A percentile compares a stretch with the other conserved stretches of the same genome.
These are phyloP conservation scores for Scolanthus callimorphus DNA, from an alignment of 92 coral and sea anemone species.

Conservation along the genomic window DNA sequence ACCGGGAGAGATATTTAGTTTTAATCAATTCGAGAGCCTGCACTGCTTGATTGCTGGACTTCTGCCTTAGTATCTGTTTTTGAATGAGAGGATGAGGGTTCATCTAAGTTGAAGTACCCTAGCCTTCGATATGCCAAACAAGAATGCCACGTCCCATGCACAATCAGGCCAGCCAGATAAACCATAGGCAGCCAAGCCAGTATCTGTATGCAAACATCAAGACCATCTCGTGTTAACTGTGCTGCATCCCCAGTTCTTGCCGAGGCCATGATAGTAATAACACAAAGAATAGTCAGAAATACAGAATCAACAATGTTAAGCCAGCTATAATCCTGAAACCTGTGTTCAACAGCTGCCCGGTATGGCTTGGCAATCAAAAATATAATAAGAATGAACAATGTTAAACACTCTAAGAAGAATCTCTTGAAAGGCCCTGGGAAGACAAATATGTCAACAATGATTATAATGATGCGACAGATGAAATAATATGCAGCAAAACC, in stretches of 20 bases:
- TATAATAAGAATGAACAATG: conserved; percentile 45
- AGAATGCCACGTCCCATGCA: too few relatives aligned
- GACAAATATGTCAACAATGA: conserved; percentile 38
- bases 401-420: conserved; percentile 47
- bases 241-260: conserved; percentile 50
- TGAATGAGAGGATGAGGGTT: too few relatives aligned
- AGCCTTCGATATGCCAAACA: too few relatives aligned
- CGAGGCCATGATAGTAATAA: conserved; percentile 56
- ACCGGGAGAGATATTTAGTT: too few relatives aligned
- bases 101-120: too few relatives aligned
- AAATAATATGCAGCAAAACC: conserved; percentile 92
- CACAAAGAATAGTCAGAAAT: conserved; percentile 64
- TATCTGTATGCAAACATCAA: conserved; percentile 22
- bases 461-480: conserved; percentile 68
- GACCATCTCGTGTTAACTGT: conserved; percentile 7
- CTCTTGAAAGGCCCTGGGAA: conserved; percentile 54
- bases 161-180: conserved; percentile 59
- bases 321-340: conserved; percentile 30
- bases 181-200: conserved; percentile 80
- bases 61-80: too few relatives aligned
- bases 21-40: too few relatives aligned
- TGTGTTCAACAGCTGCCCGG: conserved; percentile 12
- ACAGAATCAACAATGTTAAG: conserved; percentile 82
- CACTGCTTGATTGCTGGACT: too few relatives aligned
- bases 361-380: conserved; percentile 75